A percentile compares a stretch with the other conserved stretches of the same genome.
Evolutionary conservation across 2,888 invertebrate species (phyloP).

Genomic region (Trilocha varians): DNA sequence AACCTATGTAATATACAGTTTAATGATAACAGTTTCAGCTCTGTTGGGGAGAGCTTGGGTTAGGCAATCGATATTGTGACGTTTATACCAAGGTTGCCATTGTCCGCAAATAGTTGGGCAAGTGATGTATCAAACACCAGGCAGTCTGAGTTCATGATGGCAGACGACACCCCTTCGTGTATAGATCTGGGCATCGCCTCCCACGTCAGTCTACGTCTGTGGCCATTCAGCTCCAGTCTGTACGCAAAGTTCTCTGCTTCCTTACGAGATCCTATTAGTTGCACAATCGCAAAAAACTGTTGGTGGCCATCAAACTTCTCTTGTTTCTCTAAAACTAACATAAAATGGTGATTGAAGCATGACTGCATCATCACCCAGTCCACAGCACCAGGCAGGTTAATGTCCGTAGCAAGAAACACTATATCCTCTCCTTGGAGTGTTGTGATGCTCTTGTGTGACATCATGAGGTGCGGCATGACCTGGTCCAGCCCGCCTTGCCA

Average conservation of each 20-base stretch:
- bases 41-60: constrained; percentile 25
- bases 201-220: constrained; percentile 96
- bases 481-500: constrained; percentile 99
- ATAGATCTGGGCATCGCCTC: constrained; percentile 99
- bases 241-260: constrained; percentile 99
- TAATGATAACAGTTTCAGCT: not conserved
- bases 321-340: constrained; percentile 99
- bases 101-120: constrained; percentile 98
- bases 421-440: constrained; percentile 99
- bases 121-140: constrained; percentile 98
- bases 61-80: constrained; percentile 97
- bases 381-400: constrained; percentile 98
- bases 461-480: constrained; percentile 98
- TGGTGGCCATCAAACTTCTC: constrained; percentile 98
- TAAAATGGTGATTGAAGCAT: constrained; percentile 99
- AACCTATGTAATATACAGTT: not conserved
- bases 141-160: constrained; percentile 98
- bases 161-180: constrained; percentile 98
- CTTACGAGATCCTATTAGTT: constrained; percentile 97
- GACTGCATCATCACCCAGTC: constrained; percentile 99
- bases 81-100: constrained; percentile 99
- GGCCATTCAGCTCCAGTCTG: constrained; percentile 96
- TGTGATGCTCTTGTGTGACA: constrained; percentile 97
- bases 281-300: constrained; percentile 98
- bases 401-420: constrained; percentile 99